Percentiles rank a stretch among this genome's conserved stretches.
Conservation (phyloP, 2,888 invertebrate genomes). For the Himalopsyche japonica region DNA sequence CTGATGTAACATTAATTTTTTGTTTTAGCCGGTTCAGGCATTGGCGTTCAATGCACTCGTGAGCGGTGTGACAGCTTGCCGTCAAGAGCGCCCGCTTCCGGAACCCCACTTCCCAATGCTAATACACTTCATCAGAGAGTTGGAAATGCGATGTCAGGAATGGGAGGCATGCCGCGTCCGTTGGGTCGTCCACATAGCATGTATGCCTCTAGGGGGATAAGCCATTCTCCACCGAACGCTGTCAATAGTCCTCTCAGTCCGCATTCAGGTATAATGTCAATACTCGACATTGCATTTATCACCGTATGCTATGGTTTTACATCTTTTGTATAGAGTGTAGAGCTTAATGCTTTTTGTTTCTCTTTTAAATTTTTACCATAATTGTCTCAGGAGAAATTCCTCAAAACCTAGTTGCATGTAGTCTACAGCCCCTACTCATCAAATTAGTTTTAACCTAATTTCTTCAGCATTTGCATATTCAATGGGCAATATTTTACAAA, state of each 20-base stretch:
- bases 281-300: background rate
- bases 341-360: no score
- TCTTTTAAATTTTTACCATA: no score
- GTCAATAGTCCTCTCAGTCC: constrained; percentile 63
- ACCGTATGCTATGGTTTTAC: no score
- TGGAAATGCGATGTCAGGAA: background rate
- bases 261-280: constrained; percentile 52
- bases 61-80: constrained; percentile 85
- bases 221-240: constrained; percentile 47
- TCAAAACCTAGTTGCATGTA: no score
- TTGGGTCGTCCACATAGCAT: constrained; percentile 49
- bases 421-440: no score
- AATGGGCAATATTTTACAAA: no score
- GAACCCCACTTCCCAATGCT: background rate
- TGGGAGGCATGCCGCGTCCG: background rate
- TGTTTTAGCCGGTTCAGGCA: constrained; percentile 22
- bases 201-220: constrained; percentile 48
- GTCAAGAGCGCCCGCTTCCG: constrained; percentile 46
- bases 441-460: no score
- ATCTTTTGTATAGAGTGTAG: no score
- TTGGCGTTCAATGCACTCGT: constrained; percentile 49
- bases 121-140: background rate
- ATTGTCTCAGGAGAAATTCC: no score
- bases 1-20: background rate
- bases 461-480: no score